Conservation (phyloP, 35 echinoderm and acorn worm species). For the Acanthaster planci region DNA sequence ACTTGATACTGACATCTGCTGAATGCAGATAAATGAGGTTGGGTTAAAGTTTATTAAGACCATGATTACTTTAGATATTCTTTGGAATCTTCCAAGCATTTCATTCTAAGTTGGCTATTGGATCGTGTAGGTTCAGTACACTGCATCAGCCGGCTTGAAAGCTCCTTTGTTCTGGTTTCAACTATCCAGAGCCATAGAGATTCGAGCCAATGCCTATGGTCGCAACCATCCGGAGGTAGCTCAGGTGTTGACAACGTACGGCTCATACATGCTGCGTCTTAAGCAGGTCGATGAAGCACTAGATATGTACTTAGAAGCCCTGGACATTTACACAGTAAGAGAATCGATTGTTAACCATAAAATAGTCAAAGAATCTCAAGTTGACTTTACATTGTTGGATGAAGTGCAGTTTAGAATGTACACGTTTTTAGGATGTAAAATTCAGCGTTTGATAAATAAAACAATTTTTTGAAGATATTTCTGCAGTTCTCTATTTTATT, state of each 20-base stretch:
- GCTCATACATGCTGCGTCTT: constrained; percentile 27
- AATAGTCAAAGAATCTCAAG: background rate
- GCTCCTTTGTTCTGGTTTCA: background rate
- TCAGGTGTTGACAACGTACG: constrained; percentile 46
- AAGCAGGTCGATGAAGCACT: constrained; percentile 48
- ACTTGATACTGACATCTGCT: no score
- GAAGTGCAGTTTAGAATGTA: background rate
- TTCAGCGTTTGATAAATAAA: background rate
- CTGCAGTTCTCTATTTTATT: no score
- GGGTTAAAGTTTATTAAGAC: no score
- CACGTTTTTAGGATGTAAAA: background rate
- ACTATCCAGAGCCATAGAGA: constrained; percentile 53
- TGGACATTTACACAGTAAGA: constrained; percentile 54
- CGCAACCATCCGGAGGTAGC: constrained; percentile 48
- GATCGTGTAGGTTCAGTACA: background rate
- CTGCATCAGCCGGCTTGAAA: no score
- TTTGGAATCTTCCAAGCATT: no score
- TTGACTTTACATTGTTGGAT: background rate
- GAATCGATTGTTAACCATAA: background rate
- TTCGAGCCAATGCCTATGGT: constrained; percentile 55
- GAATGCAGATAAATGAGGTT: no score
- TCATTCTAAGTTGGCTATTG: no score
- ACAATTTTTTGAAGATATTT: no score
- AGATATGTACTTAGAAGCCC: constrained; percentile 48
- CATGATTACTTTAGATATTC: no score